A percentile compares a stretch with the other conserved stretches of the same genome.
Evolutionary conservation across 2,113 vertebrate genomes (phyloP).

Genomic region (Neofelis nebulosa): DNA sequence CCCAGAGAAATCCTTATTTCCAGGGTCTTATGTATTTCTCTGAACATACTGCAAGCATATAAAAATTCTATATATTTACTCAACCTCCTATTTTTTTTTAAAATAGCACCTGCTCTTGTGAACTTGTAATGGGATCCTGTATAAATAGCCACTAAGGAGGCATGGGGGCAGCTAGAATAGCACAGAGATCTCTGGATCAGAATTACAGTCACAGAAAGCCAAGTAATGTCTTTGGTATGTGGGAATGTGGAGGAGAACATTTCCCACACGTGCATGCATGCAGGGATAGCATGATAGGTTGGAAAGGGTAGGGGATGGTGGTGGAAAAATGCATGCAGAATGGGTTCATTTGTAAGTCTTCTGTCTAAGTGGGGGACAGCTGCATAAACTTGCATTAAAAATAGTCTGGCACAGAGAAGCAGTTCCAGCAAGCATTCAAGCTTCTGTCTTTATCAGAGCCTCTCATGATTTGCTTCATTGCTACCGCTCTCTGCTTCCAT

Average conservation of each 20-base stretch:
- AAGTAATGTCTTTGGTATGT: background rate
- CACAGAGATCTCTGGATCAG: background rate
- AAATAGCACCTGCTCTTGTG: background rate
- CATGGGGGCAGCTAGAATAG: background rate
- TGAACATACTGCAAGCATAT: background rate
- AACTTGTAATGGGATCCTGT: background rate
- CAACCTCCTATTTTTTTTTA: background rate
- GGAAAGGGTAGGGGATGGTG: background rate
- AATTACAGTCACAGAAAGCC: background rate
- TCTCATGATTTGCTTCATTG: slow-evolving; percentile 78
- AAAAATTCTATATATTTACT: background rate
- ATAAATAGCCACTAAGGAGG: background rate
- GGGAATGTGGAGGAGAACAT: background rate
- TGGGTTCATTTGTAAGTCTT: background rate
- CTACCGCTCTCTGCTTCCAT: slow-evolving; percentile 70
- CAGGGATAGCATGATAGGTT: background rate
- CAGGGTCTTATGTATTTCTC: background rate
- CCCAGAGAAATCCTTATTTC: background rate
- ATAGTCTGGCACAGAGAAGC: slow-evolving; percentile 53
- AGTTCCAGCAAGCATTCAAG: background rate
- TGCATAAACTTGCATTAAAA: slow-evolving; percentile 61
- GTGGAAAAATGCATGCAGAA: background rate
- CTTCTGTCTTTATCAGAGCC: slow-evolving; percentile 67
- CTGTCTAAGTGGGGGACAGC: background rate
- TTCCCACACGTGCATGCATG: background rate